Conservation (phyloP, 2,113 vertebrate species). For the Marmota monax region DNA sequence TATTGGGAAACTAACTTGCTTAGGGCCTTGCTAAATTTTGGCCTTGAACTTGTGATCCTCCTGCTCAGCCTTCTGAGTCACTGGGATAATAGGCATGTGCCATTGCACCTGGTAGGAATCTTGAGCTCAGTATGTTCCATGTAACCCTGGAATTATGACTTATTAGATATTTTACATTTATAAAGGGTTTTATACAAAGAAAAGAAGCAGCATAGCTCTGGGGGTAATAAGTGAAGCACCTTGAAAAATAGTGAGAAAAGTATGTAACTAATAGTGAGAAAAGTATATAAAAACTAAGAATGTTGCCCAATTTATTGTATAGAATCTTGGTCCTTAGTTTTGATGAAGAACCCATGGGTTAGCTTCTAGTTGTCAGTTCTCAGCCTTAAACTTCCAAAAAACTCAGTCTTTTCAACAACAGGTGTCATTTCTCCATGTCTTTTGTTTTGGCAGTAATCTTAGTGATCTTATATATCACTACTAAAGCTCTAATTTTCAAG, state of each 20-base stretch:
- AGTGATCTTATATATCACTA: not conserved
- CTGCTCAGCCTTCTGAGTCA: too few relatives aligned
- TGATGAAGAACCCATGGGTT: not conserved
- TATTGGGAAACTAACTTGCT: not conserved
- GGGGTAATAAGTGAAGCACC: not conserved
- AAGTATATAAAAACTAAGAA: not conserved
- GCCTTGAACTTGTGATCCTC: too few relatives aligned
- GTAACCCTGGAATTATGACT: not conserved
- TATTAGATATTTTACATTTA: not conserved
- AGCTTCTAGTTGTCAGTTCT: conserved; percentile 20
- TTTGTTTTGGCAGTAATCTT: not conserved
- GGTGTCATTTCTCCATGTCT: not conserved
- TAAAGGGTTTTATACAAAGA: not conserved
- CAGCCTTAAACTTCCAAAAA: not conserved
- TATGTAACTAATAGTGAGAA: not conserved
- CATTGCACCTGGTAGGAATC: not conserved
- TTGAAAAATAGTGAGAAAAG: not conserved
- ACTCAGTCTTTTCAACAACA: not conserved
- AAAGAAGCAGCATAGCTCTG: not conserved
- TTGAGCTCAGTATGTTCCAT: not conserved
- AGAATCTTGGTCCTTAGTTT: not conserved
- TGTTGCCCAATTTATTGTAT: not conserved
- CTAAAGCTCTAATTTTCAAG: not conserved
- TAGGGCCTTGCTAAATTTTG: too few relatives aligned
- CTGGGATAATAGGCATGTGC: too few relatives aligned